Conservation (phyloP, 2,888 invertebrate species). For the Idaea biselata region DNA sequence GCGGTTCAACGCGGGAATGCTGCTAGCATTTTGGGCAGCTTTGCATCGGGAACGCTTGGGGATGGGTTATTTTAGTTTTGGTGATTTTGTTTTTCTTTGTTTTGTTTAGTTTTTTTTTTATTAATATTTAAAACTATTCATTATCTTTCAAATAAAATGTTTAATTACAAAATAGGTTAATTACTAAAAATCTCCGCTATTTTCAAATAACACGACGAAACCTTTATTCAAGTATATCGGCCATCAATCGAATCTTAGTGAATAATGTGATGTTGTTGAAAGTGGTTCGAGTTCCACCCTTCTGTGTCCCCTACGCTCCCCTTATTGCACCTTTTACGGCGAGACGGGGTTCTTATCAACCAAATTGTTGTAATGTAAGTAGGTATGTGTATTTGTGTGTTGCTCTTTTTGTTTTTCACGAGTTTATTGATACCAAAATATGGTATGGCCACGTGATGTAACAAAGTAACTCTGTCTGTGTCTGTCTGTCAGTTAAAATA, state of each 20-base stretch:
- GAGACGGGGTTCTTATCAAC: slow-evolving; percentile 1
- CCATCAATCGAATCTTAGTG: not conserved
- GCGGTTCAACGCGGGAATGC: too few species aligned
- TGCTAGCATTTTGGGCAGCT: too few species aligned
- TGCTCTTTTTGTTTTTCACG: not conserved
- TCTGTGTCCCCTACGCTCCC: not conserved
- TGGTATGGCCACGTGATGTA: too few species aligned
- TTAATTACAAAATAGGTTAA: too few species aligned
- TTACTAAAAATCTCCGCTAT: not conserved
- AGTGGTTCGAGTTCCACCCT: not conserved
- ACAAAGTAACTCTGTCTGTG: too few species aligned
- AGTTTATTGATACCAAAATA: not conserved
- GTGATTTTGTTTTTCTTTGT: too few species aligned
- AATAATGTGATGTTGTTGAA: not conserved
- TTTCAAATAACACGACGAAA: not conserved
- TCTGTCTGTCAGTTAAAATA: too few species aligned
- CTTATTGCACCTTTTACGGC: not conserved
- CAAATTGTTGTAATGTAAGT: not conserved
- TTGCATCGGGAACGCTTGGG: too few species aligned
- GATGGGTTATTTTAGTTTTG: too few species aligned
- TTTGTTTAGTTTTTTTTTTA: too few species aligned
- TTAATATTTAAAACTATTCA: too few species aligned
- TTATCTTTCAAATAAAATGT: too few species aligned
- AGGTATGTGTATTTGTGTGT: not conserved
- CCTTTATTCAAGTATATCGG: not conserved